Percentiles rank a stretch among this genome's conserved stretches.
phyloP scores from a whole-genome alignment of 2,113 vertebrate genomes.

The Lichenostomus cassidix region DNA sequence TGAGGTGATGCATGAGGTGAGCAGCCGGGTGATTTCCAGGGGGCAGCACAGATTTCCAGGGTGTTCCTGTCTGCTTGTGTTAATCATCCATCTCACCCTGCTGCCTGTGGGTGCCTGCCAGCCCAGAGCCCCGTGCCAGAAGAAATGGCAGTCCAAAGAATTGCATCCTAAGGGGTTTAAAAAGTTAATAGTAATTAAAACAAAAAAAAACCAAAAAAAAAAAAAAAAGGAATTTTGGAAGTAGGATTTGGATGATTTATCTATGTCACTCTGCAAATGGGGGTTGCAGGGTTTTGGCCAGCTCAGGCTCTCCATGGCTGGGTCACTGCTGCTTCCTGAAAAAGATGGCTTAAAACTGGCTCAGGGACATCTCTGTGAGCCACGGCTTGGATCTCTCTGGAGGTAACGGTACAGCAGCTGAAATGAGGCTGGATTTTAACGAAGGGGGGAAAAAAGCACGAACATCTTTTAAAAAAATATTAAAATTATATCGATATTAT shows the following conservation, averaged over 20 bases:
- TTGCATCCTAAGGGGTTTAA: background rate
- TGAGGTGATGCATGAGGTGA: background rate
- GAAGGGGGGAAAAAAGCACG: background rate
- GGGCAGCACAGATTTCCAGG: background rate
- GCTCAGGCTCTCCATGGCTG: accelerated
- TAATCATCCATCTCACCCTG: background rate
- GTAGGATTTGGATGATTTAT: background rate
- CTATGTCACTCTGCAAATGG: background rate
- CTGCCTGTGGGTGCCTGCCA: background rate
- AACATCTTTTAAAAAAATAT: background rate
- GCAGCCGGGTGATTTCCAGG: background rate
- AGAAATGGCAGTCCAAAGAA: background rate
- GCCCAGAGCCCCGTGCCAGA: background rate
- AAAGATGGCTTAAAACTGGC: background rate
- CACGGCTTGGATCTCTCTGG: background rate
- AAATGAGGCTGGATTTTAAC: background rate
- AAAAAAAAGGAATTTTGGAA: background rate
- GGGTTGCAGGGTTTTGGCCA: background rate
- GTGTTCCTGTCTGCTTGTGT: background rate
- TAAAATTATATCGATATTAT: background rate
- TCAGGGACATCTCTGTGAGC: background rate
- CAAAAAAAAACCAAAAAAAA: too few species aligned
- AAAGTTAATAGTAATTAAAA: background rate
- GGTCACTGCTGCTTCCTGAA: background rate
- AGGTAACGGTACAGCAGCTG: background rate